Percentiles rank a stretch among this genome's conserved stretches.
Evolutionary conservation across 2,888 invertebrate species (phyloP).

Genomic region (Hybos culiciformis): DNA sequence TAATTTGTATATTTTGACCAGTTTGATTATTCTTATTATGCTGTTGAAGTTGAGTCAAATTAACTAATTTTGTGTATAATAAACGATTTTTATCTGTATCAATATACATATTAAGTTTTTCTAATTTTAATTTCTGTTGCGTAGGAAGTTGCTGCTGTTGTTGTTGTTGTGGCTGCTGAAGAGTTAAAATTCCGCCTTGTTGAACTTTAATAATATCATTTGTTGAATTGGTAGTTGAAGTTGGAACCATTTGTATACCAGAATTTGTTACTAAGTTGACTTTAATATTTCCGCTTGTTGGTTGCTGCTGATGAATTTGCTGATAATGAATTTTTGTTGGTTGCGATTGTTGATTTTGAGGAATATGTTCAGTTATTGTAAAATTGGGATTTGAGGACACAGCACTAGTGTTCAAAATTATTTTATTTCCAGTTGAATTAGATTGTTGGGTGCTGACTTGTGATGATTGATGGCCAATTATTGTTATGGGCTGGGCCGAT

Average conservation of each 20-base stretch:
- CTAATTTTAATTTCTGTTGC: constrained; percentile 16
- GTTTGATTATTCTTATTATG: constrained; percentile 9
- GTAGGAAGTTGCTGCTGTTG: constrained; percentile 11
- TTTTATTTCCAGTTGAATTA: constrained; percentile 29
- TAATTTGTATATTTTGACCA: constrained; percentile 7
- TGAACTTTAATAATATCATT: constrained; percentile 1
- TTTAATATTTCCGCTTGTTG: constrained; percentile 32
- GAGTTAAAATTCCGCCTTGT: neutral
- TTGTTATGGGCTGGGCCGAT: constrained; percentile 29
- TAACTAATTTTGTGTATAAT: constrained; percentile 31
- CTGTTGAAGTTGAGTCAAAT: constrained; percentile 20
- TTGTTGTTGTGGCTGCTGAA: constrained; percentile 11
- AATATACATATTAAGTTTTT: constrained; percentile 16
- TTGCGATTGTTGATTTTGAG: constrained; percentile 25
- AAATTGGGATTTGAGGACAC: constrained; percentile 21
- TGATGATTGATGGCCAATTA: constrained; percentile 22
- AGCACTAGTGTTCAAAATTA: constrained; percentile 26
- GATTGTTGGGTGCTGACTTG: no score
- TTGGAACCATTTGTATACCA: constrained; percentile 18
- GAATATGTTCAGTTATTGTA: constrained; percentile 27
- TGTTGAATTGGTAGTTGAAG: constrained; percentile 6
- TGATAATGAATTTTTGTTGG: constrained; percentile 31
- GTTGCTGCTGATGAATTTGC: no score
- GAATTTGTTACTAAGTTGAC: constrained; percentile 30
- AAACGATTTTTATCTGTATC: constrained; percentile 26